phyloP scores from a whole-genome alignment of 2,113 vertebrate species.

The Calyptommatus sinebrachiatus region DNA sequence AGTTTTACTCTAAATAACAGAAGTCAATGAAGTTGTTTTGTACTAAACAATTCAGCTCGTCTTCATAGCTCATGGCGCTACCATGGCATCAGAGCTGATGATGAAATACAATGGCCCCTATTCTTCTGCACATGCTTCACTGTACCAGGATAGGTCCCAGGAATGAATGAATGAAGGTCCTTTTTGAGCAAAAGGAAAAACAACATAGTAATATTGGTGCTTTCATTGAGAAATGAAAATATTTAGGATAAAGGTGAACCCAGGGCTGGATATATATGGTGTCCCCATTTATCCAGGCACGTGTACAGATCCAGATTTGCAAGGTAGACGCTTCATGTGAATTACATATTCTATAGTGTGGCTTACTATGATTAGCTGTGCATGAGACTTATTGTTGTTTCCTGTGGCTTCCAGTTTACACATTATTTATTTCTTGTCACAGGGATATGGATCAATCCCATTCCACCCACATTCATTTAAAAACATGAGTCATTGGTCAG shows the following conservation, averaged over 20 bases:
- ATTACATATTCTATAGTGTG: no score
- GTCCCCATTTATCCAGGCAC: no score
- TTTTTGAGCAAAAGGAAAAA: neutral
- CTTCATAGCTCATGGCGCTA: neutral
- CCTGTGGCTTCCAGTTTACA: no score
- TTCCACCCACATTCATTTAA: no score
- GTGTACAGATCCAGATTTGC: no score
- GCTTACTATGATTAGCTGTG: no score
- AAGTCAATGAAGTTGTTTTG: neutral
- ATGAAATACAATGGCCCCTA: neutral
- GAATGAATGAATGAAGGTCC: neutral
- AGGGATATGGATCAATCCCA: no score
- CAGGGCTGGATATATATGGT: no score
- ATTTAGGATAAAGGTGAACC: neutral
- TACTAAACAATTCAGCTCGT: neutral
- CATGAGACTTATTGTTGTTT: neutral
- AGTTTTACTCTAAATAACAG: constrained; percentile 2
- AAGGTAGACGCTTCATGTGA: no score
- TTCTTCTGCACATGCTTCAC: neutral
- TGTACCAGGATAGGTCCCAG: neutral
- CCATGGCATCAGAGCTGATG: neutral
- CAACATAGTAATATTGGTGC: neutral
- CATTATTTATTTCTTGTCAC: no score
- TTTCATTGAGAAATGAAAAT: no score
- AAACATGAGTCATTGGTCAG: no score